phyloP scores from a whole-genome alignment of 2,113 vertebrate genomes.

The Mus pahari region DNA sequence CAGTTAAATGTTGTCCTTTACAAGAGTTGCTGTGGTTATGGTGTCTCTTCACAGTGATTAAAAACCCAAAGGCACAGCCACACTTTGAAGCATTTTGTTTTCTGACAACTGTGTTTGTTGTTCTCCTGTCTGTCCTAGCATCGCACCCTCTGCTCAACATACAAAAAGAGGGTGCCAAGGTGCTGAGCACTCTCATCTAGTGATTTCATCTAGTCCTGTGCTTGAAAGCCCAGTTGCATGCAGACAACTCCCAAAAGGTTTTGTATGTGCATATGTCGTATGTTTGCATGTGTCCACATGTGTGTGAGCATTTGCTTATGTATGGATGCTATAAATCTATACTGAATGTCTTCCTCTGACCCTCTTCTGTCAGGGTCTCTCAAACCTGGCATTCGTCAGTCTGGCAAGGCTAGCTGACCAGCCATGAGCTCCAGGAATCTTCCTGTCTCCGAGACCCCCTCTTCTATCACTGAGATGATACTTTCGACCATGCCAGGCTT shows the following conservation, averaged over 20 bases:
- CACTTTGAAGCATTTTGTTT: constrained; percentile 12
- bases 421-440: background rate
- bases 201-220: constrained; percentile 7
- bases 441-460: too few relatives aligned
- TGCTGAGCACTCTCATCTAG: background rate
- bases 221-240: constrained; percentile 9
- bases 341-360: background rate
- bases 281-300: background rate
- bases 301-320: too few relatives aligned
- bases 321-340: background rate
- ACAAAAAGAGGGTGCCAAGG: background rate
- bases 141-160: background rate
- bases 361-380: background rate
- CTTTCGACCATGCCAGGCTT: background rate
- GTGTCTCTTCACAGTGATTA: too few relatives aligned
- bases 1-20: too few relatives aligned
- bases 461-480: too few relatives aligned
- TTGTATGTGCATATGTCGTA: background rate
- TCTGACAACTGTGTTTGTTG: background rate
- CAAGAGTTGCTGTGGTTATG: too few relatives aligned
- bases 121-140: background rate
- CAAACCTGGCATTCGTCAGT: background rate
- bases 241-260: background rate
- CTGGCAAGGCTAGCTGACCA: background rate
- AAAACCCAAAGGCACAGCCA: too few relatives aligned